Percentiles rank a stretch among this genome's conserved stretches.
Evolutionary conservation across 2,113 vertebrate species (phyloP).

Genomic region (Pseudolaguvia tuberculata): DNA sequence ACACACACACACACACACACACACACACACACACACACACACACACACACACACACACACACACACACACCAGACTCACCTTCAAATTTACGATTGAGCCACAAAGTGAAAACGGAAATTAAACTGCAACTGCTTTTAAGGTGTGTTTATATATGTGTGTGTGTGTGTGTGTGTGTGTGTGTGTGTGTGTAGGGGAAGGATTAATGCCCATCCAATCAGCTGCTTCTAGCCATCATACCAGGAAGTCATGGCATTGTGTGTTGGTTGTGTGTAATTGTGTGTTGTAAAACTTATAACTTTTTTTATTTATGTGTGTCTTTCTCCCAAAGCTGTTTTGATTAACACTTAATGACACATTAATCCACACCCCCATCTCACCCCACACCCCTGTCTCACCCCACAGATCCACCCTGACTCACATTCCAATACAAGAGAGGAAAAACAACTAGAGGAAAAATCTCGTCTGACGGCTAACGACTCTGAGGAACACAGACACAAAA

Average conservation of each 20-base stretch:
- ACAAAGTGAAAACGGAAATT: neutral
- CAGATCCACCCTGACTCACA: neutral
- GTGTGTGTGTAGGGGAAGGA: neutral
- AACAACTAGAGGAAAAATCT: neutral
- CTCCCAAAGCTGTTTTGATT: neutral
- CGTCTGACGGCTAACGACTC: neutral
- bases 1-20: neutral
- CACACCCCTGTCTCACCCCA: neutral
- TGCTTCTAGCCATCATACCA: neutral
- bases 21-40: constrained; percentile 5
- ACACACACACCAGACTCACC: constrained; percentile 10
- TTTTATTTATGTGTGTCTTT: neutral
- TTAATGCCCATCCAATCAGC: neutral
- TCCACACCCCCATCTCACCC: neutral
- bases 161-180: neutral
- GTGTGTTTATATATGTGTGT: neutral
- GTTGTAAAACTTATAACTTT: neutral
- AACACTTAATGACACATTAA: too few species aligned
- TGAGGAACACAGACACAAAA: too few species aligned
- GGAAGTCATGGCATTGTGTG: neutral
- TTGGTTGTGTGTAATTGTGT: neutral
- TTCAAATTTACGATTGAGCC: neutral
- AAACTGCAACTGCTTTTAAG: neutral
- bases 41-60: neutral
- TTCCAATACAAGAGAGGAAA: neutral